Conservation (phyloP, 2,797 vertebrate genomes). For the Phoebastria nigripes region DNA sequence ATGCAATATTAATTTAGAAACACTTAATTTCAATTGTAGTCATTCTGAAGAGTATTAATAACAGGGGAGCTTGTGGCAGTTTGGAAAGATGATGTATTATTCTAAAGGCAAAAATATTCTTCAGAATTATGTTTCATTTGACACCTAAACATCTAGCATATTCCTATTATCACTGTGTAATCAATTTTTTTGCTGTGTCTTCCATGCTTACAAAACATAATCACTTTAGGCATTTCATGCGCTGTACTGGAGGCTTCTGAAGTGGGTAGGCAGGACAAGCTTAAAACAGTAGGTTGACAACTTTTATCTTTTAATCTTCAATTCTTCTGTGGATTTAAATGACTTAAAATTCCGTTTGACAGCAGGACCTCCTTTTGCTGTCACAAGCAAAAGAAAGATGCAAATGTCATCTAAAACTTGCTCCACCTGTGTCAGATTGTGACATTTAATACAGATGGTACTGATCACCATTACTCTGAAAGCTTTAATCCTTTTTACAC, state of each 20-base stretch:
- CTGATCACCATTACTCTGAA: not conserved
- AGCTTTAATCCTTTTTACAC: not conserved
- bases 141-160: conserved; percentile 55
- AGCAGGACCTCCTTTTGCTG: conserved; percentile 14
- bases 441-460: not conserved
- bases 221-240: not conserved
- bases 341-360: not conserved
- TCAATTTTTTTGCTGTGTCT: conserved; percentile 5
- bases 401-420: not conserved
- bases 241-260: not conserved
- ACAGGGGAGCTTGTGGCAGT: conserved; percentile 37
- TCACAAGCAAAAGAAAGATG: not conserved
- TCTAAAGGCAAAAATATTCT: conserved; percentile 56
- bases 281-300: not conserved
- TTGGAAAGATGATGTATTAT: conserved; percentile 58
- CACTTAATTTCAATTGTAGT: conserved; percentile 67
- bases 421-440: not conserved
- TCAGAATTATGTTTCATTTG: conserved; percentile 61
- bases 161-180: conserved; percentile 45
- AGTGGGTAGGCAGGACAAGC: not conserved
- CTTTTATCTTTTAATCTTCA: conserved; percentile 30
- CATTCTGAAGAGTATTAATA: conserved; percentile 60
- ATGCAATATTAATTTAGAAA: conserved; percentile 70
- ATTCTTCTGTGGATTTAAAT: not conserved
- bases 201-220: not conserved